Evolutionary conservation across 2,888 invertebrate species (phyloP).

Genomic region (Clistopyga incitator): DNA sequence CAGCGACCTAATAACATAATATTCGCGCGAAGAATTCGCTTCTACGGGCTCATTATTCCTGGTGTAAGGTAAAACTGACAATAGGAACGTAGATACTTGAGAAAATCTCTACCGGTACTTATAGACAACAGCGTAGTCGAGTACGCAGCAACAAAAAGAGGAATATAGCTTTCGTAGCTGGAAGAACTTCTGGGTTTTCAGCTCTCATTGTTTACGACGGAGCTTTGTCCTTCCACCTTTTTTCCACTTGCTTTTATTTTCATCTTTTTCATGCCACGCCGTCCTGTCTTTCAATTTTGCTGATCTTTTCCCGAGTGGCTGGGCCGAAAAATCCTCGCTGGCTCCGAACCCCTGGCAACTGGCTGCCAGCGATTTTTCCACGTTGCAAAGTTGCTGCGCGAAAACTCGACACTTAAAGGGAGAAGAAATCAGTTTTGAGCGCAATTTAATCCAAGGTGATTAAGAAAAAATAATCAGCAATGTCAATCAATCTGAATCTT

Average conservation of each 20-base stretch:
- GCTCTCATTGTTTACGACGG: slow-evolving; percentile 37
- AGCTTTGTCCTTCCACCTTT: slow-evolving; percentile 29
- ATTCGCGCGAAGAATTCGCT: not conserved
- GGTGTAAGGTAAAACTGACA: not conserved
- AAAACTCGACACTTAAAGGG: not conserved
- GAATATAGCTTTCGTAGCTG: slow-evolving; percentile 24
- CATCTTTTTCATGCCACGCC: slow-evolving; percentile 4
- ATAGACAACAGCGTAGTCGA: not conserved
- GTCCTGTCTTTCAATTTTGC: slow-evolving; percentile 49
- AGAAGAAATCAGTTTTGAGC: too few species aligned
- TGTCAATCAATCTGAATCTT: too few species aligned
- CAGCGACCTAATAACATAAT: slow-evolving; percentile 2
- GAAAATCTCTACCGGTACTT: slow-evolving; percentile 17
- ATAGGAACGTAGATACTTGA: slow-evolving; percentile 1
- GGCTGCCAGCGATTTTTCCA: slow-evolving; percentile 16
- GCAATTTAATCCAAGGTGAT: too few species aligned
- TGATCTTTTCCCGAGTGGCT: slow-evolving; percentile 51
- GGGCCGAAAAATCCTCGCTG: slow-evolving; percentile 22
- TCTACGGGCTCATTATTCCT: not conserved
- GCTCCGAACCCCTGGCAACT: slow-evolving; percentile 49
- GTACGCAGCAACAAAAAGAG: slow-evolving; percentile 19
- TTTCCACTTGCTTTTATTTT: slow-evolving; percentile 4
- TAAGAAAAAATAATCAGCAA: too few species aligned
- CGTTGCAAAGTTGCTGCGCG: slow-evolving; percentile 46
- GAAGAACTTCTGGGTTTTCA: slow-evolving; percentile 33